Conservation (phyloP, 2,888 invertebrate species). For the Theretra japonica region DNA sequence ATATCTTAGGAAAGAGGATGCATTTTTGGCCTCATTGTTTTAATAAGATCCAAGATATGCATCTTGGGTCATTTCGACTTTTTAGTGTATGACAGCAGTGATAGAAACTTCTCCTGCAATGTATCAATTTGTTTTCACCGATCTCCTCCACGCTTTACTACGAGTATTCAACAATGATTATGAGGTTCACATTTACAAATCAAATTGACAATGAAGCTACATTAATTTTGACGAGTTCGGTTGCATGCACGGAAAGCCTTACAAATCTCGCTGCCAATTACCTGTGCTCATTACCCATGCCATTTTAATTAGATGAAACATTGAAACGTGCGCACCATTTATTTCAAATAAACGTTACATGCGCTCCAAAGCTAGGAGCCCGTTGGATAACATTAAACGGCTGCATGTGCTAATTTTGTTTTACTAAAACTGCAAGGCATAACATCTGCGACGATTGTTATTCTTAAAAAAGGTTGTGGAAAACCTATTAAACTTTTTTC, state of each 20-base stretch:
- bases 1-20: no score
- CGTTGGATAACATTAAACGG: neutral
- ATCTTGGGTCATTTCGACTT: no score
- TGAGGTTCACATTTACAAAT: neutral
- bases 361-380: neutral
- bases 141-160: no score
- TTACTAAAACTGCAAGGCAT: no score
- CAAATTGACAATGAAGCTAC: neutral
- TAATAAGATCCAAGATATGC: no score
- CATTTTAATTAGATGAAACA: conserved; percentile 28
- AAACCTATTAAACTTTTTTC: neutral
- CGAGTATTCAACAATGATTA: no score
- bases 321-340: conserved; percentile 4
- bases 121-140: no score
- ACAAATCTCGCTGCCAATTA: conserved; percentile 26
- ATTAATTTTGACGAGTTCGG: conserved; percentile 9
- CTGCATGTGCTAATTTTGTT: neutral
- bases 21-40: no score
- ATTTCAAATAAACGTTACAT: conserved; percentile 17
- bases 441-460: neutral
- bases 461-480: neutral
- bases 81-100: no score
- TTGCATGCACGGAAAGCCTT: conserved; percentile 22
- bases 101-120: no score
- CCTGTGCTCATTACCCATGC: conserved; percentile 20